Percentiles rank a stretch among this genome's conserved stretches.
These are phyloP conservation scores for Tupaia tana DNA, from an alignment of 2,113 vertebrate species.

Conservation along the genomic window DNA sequence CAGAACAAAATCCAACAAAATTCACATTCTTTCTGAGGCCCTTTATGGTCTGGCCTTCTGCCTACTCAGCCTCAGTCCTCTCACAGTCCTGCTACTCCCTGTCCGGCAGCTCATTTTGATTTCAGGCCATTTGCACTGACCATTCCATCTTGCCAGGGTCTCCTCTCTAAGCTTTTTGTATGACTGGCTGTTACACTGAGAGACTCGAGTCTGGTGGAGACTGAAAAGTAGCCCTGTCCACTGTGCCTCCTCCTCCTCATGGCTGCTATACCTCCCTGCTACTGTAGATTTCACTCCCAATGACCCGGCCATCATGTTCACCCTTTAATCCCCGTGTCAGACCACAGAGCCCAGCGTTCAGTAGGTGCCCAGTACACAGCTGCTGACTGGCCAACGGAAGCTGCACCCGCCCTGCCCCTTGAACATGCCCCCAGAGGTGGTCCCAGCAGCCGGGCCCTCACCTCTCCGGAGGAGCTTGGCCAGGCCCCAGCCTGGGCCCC, in stretches of 20 bases:
- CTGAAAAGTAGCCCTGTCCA: neutral
- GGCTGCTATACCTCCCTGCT: neutral
- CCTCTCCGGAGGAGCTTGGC: constrained; percentile 69
- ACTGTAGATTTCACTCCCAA: neutral
- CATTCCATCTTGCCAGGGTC: neutral
- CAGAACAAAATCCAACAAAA: constrained; percentile 10
- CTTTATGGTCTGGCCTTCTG: neutral
- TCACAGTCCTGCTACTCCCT: neutral
- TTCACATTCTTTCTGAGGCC: neutral
- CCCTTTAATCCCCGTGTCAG: neutral
- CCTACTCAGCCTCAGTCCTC: neutral
- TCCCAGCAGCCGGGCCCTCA: neutral
- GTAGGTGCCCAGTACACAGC: neutral
- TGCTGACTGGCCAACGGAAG: neutral
- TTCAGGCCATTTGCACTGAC: neutral
- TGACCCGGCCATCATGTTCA: neutral
- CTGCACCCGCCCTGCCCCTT: no score
- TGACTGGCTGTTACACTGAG: neutral
- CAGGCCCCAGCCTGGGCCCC: constrained; percentile 51
- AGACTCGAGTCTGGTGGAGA: neutral
- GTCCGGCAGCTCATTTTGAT: neutral
- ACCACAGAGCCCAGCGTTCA: neutral
- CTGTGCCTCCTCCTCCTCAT: neutral
- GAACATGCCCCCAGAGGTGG: neutral
- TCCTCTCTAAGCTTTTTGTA: neutral